These are phyloP conservation scores for Syndactyla subalaris DNA, from an alignment of 2,797 vertebrate genomes.

Conservation along the genomic window DNA sequence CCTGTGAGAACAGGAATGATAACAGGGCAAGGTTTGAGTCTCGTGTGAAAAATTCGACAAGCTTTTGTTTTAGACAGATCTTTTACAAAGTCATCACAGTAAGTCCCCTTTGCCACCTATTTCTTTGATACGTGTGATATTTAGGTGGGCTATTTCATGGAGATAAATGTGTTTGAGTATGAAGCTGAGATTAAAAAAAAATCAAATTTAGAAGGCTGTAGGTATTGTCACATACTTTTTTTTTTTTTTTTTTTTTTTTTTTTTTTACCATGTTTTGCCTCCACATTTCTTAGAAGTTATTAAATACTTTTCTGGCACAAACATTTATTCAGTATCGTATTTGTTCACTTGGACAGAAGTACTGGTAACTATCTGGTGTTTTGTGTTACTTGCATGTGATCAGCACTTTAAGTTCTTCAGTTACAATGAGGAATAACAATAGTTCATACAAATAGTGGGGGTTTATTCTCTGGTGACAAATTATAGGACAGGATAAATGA, in stretches of 20 bases:
- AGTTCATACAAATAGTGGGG: neutral
- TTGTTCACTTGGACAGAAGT: neutral
- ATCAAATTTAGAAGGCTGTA: neutral
- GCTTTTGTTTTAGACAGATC: neutral
- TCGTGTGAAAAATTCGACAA: neutral
- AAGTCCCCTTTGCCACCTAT: neutral
- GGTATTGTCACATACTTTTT: neutral
- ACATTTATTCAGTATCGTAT: neutral
- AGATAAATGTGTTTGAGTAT: neutral
- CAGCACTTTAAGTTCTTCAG: neutral
- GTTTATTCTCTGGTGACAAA: neutral
- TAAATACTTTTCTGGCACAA: neutral
- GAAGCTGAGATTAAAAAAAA: neutral
- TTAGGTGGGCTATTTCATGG: neutral
- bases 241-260: too few species aligned
- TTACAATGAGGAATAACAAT: neutral
- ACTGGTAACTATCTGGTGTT: neutral
- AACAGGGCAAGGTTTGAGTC: neutral
- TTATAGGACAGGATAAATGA: neutral
- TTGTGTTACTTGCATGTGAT: neutral
- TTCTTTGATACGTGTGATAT: neutral
- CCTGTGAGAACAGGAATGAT: neutral
- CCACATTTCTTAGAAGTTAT: neutral
- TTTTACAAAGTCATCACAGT: neutral
- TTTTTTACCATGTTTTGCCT: neutral